Conservation (phyloP, 2,797 vertebrate species). For the Sebastes hubbsi region DNA sequence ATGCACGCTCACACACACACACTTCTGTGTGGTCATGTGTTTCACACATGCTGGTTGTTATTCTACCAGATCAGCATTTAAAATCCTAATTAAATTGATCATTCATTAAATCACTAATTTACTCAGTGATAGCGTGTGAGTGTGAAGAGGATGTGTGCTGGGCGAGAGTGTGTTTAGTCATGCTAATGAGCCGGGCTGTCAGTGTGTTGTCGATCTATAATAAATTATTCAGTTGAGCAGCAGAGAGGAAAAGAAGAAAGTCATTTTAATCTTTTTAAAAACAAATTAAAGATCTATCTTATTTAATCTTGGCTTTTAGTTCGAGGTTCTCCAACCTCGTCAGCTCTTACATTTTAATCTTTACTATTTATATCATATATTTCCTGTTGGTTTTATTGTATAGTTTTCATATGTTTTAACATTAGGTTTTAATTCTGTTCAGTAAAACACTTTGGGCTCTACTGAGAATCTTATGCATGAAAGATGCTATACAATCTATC, state of each 20-base stretch:
- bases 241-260: neutral
- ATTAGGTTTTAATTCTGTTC: neutral
- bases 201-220: neutral
- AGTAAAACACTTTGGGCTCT: neutral
- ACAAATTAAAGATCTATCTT: neutral
- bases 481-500: neutral
- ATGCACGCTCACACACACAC: neutral
- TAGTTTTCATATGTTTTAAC: neutral
- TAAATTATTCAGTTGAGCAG: neutral
- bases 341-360: neutral
- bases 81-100: neutral
- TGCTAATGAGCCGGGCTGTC: neutral
- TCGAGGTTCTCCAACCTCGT: neutral
- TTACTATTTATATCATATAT: neutral
- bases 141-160: neutral
- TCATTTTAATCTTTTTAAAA: neutral
- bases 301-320: neutral
- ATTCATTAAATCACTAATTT: slow-evolving; percentile 6
- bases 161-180: neutral
- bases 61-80: neutral
- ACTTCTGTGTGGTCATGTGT: neutral
- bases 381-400: neutral
- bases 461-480: neutral
- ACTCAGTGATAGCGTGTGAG: neutral
- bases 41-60: neutral